Evolutionary conservation across 2,888 invertebrate species (phyloP), one percentile per base, ranked within the genome.

Genomic region (Drosophila anomalata): DNA sequence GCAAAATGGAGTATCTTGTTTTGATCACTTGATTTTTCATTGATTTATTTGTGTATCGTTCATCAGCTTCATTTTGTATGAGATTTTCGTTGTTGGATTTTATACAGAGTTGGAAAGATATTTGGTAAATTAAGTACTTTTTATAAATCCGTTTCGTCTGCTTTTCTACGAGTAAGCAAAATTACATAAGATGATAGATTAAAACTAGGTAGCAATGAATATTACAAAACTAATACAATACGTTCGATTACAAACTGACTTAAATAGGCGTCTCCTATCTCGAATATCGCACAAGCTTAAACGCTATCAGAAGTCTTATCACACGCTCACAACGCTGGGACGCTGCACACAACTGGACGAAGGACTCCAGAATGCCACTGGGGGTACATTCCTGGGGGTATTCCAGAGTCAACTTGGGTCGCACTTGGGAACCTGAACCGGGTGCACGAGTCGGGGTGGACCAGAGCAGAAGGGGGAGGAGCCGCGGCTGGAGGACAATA

Each of bases 61-160:
- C 55, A 81, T 81, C 78, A 78, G 78, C 78, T 78, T 78, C 78
- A 78, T 79, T 71, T 54, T 29, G 72, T 70, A 70, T 61, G 55
- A 54, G 59, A 70, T 48, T 51, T 56, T 52, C 24, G 67, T 72
- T 51, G 54, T 72, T 67, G 20, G 47, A 26, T 67, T 68, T 81
- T 70, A 59, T 73, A 85, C 79, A 83, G 82, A 81, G 41, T 75
- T 78, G 71, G 85, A 68, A 57, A 71, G 69, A 74, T 85, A 79
- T 85, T 85, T 87, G 88, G 88, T 85, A 85, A 85, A 87, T 76
- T 85, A 85, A 79, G 84, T 85, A 85, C 84, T 85, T 85, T 85
- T 85, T 85, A 85, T 87, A 87, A 84, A 85, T 86, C 86, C 76
- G 80, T 78, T 87, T 87, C 63, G 71, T 61, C 46, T 82, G 86